Percentiles rank a stretch among this genome's conserved stretches.
Conservation (phyloP, 1,140 invertebrate species). For the Alviniconcha marisindica region DNA sequence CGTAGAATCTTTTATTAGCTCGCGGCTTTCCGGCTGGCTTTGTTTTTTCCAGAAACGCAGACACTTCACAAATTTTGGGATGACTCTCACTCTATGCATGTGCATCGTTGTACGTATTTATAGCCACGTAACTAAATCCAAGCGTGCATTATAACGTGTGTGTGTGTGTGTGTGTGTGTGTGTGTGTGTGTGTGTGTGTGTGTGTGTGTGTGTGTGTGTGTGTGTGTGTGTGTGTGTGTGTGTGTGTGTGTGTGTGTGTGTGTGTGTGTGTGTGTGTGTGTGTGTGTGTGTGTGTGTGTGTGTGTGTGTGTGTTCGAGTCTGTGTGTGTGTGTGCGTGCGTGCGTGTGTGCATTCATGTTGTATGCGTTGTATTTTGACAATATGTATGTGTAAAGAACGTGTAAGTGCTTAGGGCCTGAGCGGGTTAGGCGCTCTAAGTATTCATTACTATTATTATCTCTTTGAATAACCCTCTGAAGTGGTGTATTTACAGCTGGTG, state of each 20-base stretch:
- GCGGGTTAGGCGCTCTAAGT: neutral
- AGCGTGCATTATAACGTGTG: too few species aligned
- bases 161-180: neutral
- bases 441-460: neutral
- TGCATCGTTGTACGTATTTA: too few species aligned
- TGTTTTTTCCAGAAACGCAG: too few species aligned
- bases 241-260: constrained; percentile 45
- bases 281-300: constrained; percentile 40
- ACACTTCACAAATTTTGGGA: too few species aligned
- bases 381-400: too few species aligned
- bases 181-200: constrained; percentile 31
- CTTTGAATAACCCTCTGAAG: too few species aligned
- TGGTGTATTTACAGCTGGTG: too few species aligned
- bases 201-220: constrained; percentile 42
- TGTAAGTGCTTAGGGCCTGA: neutral
- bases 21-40: too few species aligned
- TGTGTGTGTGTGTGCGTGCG: constrained; percentile 36
- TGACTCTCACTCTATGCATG: too few species aligned
- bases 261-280: constrained; percentile 34
- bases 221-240: constrained; percentile 33
- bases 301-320: constrained; percentile 29
- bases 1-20: too few species aligned
- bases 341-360: neutral
- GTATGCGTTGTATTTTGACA: neutral
- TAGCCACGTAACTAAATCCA: too few species aligned